Evolutionary conservation across 2,797 vertebrate genomes (phyloP), one percentile per base, ranked within the genome.

Genomic region (Botia almorhae): DNA sequence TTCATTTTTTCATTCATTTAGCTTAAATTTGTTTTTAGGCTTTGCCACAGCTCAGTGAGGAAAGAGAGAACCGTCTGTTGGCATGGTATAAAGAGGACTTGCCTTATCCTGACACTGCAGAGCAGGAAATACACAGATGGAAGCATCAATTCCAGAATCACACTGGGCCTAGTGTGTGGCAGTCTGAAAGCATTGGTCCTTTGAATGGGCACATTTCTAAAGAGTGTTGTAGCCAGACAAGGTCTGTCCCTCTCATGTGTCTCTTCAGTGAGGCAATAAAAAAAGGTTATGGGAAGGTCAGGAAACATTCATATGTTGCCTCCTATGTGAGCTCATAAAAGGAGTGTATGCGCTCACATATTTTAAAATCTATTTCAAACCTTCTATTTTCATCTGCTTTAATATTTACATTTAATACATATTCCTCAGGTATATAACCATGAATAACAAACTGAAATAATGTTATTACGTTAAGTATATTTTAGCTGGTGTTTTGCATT

Each of bases 211-310:
- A 21, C 19, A 29, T 78, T 77, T 39, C 53, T 73, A 73, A 11
- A 50, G 83, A 82, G 82, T 65, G 82, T n/a, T 21, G 69, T 33
- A 61, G 51, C 67, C 76, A 82, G 74, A 74, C 50, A 61, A 50
- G 17, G 56, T 53, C 76, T 78, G 75, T 73, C 43, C 29, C 78
- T 81, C 65, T 85, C 19, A 23, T 78, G 78, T 75, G 81, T 70
- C 81, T 81, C 84, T 83, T 82, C 75, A 85, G 50, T 4, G 29
- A 2, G 53, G 65, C 65, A 78, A 80, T 83, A 83, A 78, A 83
- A 53, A 69, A 70, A 69, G 51, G 71, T 61, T 77, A 81, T 76
- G 78, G 75, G 81, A 85, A 85, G 84, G 84, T 83, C 84, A 85
- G 78, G 82, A 85, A 81, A 83, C 78, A 85, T 73, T 81, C 78